Evolutionary conservation across 2,888 invertebrate genomes (phyloP).

Genomic region (Nomada fucata): DNA sequence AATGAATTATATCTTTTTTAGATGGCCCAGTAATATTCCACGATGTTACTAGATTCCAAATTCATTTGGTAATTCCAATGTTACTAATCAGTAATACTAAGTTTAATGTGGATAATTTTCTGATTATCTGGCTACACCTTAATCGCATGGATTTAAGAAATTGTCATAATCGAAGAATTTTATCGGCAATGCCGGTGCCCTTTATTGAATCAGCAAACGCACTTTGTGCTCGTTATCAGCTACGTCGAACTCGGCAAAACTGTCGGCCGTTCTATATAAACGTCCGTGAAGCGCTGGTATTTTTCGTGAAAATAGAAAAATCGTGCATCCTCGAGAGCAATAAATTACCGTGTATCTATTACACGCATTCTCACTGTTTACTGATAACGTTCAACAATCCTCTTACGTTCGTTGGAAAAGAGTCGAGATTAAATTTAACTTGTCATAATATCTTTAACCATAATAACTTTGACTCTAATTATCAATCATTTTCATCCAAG

Average conservation of each 20-base stretch:
- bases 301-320: not conserved
- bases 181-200: conserved; percentile 37
- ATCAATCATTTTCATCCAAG: not conserved
- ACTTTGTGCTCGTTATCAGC: conserved; percentile 33
- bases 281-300: not conserved
- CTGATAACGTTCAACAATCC: conserved; percentile 5
- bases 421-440: not conserved
- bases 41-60: not conserved
- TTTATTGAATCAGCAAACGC: conserved; percentile 18
- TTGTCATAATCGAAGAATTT: conserved; percentile 28
- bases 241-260: conserved; percentile 1
- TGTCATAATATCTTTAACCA: too few relatives aligned
- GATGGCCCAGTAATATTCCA: not conserved
- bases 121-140: not conserved
- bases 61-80: too few relatives aligned
- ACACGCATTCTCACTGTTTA: not conserved
- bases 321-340: not conserved
- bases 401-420: not conserved
- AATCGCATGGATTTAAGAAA: conserved; percentile 34
- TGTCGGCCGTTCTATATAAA: not conserved
- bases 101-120: conserved; percentile 13
- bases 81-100: too few relatives aligned
- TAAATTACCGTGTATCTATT: not conserved
- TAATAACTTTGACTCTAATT: not conserved
- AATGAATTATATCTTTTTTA: not conserved